These are phyloP conservation scores for Onychomys arenicola DNA, from an alignment of 2,797 vertebrate genomes.

Conservation along the genomic window DNA sequence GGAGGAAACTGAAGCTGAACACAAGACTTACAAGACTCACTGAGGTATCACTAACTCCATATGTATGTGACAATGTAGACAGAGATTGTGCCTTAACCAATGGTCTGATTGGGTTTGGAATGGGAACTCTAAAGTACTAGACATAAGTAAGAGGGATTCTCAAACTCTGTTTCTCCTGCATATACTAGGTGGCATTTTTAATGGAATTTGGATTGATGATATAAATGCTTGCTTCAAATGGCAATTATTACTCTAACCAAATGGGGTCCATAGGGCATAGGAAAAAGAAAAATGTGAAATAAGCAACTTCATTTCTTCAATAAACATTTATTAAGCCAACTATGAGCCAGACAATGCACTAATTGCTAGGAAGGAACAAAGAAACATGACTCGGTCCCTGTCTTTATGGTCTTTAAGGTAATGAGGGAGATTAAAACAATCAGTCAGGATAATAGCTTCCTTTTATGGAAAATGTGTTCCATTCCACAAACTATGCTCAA, in stretches of 20 bases:
- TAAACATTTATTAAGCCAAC: slow-evolving; percentile 66
- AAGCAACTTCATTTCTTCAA: slow-evolving; percentile 64
- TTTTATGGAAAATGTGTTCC: slow-evolving; percentile 48
- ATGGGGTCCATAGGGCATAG: neutral
- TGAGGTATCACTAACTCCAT: neutral
- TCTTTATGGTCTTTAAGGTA: slow-evolving; percentile 61
- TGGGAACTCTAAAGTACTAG: neutral
- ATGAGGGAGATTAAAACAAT: slow-evolving; percentile 77
- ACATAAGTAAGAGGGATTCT: neutral
- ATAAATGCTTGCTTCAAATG: slow-evolving; percentile 19
- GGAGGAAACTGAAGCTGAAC: neutral
- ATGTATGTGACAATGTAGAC: neutral
- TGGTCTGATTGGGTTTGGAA: slow-evolving; percentile 5
- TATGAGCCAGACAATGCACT: slow-evolving; percentile 7
- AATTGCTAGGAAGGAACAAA: slow-evolving; percentile 58
- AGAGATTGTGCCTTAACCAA: neutral
- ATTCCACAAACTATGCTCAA: slow-evolving; percentile 41
- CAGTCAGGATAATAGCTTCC: slow-evolving; percentile 52
- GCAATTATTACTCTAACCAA: slow-evolving; percentile 53
- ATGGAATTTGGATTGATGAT: slow-evolving; percentile 12
- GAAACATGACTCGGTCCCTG: slow-evolving; percentile 41
- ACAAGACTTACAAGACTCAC: neutral
- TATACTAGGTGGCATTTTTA: slow-evolving; percentile 11
- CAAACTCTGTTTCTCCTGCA: neutral
- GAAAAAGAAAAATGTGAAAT: slow-evolving; percentile 49